Conservation (phyloP, 2,888 invertebrate genomes). For the Gisinianus flammeolus region DNA sequence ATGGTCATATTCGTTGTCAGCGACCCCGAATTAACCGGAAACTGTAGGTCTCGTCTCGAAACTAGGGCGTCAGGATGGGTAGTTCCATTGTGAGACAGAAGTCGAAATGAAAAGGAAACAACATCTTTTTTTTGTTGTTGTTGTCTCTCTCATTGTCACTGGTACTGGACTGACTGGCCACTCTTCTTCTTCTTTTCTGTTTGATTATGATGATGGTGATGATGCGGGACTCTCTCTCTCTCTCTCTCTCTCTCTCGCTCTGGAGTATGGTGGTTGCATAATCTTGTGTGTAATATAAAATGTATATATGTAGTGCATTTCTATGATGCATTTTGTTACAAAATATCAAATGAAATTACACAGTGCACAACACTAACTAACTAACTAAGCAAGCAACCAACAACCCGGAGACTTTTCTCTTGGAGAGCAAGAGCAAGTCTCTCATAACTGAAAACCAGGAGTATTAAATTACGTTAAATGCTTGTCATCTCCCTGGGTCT, state of each 20-base stretch:
- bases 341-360: neutral
- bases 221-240: neutral
- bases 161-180: neutral
- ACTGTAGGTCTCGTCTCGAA: too few relatives aligned
- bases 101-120: too few relatives aligned
- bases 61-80: too few relatives aligned
- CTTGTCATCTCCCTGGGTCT: neutral
- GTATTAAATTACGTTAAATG: slow-evolving; percentile 12
- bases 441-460: neutral
- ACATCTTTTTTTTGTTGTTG: too few relatives aligned
- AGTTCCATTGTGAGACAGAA: too few relatives aligned
- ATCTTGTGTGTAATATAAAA: neutral
- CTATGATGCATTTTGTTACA: neutral
- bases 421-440: neutral
- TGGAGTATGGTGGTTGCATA: neutral
- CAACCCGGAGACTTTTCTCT: neutral
- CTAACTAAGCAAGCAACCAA: neutral
- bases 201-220: too few relatives aligned
- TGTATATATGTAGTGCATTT: neutral
- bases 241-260: neutral
- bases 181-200: neutral
- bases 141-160: too few relatives aligned
- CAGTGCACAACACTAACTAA: neutral
- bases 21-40: too few relatives aligned
- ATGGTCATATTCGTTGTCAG: too few relatives aligned